Evolutionary conservation across 2,113 vertebrate species (phyloP).

Genomic region (Noctilio leporinus): DNA sequence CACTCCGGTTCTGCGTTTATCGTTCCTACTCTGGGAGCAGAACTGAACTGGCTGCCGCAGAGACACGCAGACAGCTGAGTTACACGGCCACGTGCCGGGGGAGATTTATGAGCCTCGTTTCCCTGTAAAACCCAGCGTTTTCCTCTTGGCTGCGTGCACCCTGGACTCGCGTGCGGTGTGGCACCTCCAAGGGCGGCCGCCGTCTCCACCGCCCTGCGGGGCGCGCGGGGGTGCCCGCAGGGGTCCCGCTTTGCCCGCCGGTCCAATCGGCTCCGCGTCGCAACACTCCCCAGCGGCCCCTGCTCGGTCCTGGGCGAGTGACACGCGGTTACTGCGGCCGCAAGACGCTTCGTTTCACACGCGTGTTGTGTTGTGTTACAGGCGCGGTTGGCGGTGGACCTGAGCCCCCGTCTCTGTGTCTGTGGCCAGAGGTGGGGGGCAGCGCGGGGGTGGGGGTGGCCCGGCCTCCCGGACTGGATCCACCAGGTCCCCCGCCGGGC

Average conservation of each 20-base stretch:
- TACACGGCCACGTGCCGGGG: constrained; percentile 68
- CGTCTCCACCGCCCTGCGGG: too few relatives aligned
- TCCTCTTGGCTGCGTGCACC: constrained; percentile 71
- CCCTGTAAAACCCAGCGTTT: constrained; percentile 77
- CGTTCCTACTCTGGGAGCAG: constrained; percentile 64
- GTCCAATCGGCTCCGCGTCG: constrained; percentile 76
- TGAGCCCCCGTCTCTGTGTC: too few relatives aligned
- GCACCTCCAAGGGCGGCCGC: constrained; percentile 59
- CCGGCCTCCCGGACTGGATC: not conserved
- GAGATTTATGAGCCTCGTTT: constrained; percentile 81
- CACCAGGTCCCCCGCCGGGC: not conserved
- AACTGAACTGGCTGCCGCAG: constrained; percentile 62
- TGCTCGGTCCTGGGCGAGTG: constrained; percentile 79
- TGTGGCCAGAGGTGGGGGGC: not conserved
- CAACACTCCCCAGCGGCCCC: constrained; percentile 78
- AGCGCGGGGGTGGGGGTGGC: accelerated
- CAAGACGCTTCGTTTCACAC: constrained; percentile 76
- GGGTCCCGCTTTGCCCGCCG: too few relatives aligned
- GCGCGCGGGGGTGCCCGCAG: too few relatives aligned
- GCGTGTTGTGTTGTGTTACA: constrained; percentile 75
- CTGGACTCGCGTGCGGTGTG: constrained; percentile 64
- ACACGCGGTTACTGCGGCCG: constrained; percentile 73
- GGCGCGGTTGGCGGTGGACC: constrained; percentile 73
- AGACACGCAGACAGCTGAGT: constrained; percentile 76
- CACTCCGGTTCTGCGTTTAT: constrained; percentile 56